Conservation (phyloP, 2,797 vertebrate species). For the Enoplosus armatus region DNA sequence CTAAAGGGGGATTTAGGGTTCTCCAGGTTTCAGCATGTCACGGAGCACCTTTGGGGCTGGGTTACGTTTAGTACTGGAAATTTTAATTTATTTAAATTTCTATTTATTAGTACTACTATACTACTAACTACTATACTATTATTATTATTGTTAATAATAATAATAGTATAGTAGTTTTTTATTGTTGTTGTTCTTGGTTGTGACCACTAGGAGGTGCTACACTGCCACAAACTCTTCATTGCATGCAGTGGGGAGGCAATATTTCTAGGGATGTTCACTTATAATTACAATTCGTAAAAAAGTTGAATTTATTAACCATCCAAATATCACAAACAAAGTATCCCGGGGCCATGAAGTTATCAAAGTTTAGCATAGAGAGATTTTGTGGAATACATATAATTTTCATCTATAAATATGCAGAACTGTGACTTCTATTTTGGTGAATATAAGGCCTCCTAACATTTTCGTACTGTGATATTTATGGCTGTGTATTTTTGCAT, state of each 20-base stretch:
- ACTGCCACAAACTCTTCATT: constrained; percentile 17
- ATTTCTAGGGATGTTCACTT: background rate
- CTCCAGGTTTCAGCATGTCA: no score
- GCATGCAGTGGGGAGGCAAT: background rate
- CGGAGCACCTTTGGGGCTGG: no score
- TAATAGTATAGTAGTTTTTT: background rate
- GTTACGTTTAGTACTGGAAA: no score
- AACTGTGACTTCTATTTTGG: constrained; percentile 38
- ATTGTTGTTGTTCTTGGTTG: background rate
- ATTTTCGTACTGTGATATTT: constrained; percentile 42
- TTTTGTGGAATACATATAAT: constrained; percentile 3
- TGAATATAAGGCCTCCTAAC: constrained; percentile 20
- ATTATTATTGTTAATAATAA: background rate
- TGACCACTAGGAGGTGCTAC: constrained; percentile 66
- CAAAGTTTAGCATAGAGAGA: background rate
- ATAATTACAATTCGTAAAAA: background rate
- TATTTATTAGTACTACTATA: background rate
- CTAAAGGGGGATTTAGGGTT: no score
- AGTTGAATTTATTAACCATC: background rate
- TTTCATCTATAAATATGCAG: constrained; percentile 31
- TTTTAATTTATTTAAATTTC: background rate
- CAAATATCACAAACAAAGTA: constrained; percentile 10
- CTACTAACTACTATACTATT: no score
- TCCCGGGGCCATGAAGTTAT: background rate
- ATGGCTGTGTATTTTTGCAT: constrained; percentile 40